Evolutionary conservation across 2,888 invertebrate species (phyloP).

Genomic region (Idaea straminata): DNA sequence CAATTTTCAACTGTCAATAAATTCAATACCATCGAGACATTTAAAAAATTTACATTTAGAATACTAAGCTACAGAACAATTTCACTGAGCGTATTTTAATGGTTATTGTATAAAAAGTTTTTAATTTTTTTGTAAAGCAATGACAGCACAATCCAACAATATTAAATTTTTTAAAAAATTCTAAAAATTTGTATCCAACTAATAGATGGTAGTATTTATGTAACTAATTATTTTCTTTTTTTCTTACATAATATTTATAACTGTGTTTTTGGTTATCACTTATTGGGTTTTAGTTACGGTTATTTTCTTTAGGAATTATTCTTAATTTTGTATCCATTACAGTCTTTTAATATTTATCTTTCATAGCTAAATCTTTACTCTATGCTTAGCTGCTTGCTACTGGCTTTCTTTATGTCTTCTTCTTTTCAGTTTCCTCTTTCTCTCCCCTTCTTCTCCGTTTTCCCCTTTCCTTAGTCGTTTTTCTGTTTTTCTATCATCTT

Average conservation of each 20-base stretch:
- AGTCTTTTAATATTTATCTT: constrained; percentile 21
- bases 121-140: constrained; percentile 39
- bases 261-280: no score
- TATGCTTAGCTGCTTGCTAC: constrained; percentile 44
- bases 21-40: no score
- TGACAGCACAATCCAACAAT: constrained; percentile 34
- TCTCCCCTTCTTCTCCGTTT: constrained; percentile 21
- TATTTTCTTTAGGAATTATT: neutral
- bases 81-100: constrained; percentile 25
- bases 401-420: constrained; percentile 24
- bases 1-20: no score
- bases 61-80: neutral
- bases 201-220: no score
- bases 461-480: constrained; percentile 16
- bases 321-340: neutral
- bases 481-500: constrained; percentile 21
- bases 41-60: no score
- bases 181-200: constrained; percentile 5
- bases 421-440: constrained; percentile 19
- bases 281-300: neutral
- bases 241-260: no score
- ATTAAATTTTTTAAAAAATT: constrained; percentile 13
- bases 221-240: no score
- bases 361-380: constrained; percentile 36
- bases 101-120: constrained; percentile 6